Evolutionary conservation across 2,797 vertebrate genomes (phyloP), one percentile per base, ranked within the genome.

Genomic region (Iguana delicatissima): DNA sequence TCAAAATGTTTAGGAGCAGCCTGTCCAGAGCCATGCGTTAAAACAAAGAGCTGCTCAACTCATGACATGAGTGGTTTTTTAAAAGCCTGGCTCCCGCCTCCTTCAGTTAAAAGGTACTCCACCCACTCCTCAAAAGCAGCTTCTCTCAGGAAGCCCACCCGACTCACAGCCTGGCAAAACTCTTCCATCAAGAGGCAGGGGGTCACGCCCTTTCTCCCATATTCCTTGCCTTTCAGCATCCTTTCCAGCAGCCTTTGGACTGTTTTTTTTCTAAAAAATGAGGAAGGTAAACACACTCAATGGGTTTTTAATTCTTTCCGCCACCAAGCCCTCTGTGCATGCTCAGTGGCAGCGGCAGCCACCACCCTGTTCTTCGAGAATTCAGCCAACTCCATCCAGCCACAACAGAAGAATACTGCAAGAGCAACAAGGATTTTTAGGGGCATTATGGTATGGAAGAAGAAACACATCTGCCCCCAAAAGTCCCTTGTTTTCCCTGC

Each of bases 361-460:
- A 29, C 84, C 94, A 85, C 62, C 22, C 22, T n/a, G 12, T 0
- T 95, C 95, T 96, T 96, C 89, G 0, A 88, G 95, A 59, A 93
- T 72, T 32, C 80, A 52, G 94, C 85, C 89, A 87, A 89, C 59
- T 91, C 94, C 87, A 94, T 94, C 95, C 96, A 89, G 93, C 91
- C 87, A 87, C 93, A 96, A 13, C 93, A 55, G 98, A 97, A 96
- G 98, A 98, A 97, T 95, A 98, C 97, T 98, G 98, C 98, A 98
- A 98, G 98, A 98, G 98, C 97, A 98, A 98, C 98, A 98, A 98
- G 98, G 98, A 98, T 98, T 98, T 98, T 98, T 98, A 98, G 98
- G 98, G 98, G 98, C 98, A 98, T 98, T 98, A 98, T 98, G 98
- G 97, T 98, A 97, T 97, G 96, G 97, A 97, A 98, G 97, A 95